Conservation (phyloP, 2,113 vertebrate species). For the Nothobranchius kuhntae region DNA sequence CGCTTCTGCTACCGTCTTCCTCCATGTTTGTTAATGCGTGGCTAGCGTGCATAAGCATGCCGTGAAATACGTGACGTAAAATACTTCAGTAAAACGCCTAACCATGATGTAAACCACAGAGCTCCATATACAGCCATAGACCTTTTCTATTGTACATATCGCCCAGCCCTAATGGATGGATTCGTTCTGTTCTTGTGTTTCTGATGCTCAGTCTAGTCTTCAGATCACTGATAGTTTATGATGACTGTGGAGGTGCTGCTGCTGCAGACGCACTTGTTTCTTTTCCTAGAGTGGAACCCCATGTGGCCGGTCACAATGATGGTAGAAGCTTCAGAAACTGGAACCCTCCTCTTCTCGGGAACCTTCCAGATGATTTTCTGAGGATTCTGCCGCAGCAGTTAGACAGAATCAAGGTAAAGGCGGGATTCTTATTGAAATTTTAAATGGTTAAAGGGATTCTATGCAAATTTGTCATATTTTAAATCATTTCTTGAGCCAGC, state of each 20-base stretch:
- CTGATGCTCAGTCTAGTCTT: background rate
- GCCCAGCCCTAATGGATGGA: no score
- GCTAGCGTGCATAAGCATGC: no score
- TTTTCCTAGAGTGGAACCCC: slow-evolving; percentile 81
- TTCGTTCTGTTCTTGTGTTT: no score
- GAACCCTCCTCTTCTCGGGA: slow-evolving; percentile 94
- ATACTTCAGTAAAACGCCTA: no score
- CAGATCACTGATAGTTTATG: background rate
- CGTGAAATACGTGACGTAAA: no score
- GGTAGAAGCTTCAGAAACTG: slow-evolving; percentile 88
- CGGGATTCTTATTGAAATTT: background rate
- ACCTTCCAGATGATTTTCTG: slow-evolving; percentile 92
- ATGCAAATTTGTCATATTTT: no score
- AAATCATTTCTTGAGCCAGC: no score
- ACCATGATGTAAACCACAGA: no score
- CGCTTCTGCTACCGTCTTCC: no score
- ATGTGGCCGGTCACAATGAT: slow-evolving; percentile 61
- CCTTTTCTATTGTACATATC: no score
- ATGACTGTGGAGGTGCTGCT: background rate
- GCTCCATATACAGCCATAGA: no score
- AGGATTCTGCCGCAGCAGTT: slow-evolving; percentile 92
- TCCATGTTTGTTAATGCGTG: no score
- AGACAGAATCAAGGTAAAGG: slow-evolving; percentile 79
- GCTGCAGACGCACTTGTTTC: background rate
- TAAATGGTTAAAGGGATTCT: background rate